Evolutionary conservation across 2,797 vertebrate genomes (phyloP).

Genomic region (Pangasius krempfi): DNA sequence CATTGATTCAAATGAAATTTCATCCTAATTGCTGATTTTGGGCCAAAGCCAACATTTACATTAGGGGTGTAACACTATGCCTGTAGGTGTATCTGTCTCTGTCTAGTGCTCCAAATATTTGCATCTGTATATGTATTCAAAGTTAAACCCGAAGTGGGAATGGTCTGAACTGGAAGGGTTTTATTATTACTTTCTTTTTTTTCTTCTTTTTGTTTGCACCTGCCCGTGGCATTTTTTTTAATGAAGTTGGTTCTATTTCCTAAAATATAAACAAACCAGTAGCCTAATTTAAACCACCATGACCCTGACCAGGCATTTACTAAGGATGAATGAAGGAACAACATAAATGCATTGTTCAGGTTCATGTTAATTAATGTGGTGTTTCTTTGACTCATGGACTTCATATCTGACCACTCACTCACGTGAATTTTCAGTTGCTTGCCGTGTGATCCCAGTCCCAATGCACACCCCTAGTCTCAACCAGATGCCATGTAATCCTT

Average conservation of each 20-base stretch:
- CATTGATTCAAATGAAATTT: constrained; percentile 14
- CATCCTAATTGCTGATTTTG: not conserved
- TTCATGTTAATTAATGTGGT: not conserved
- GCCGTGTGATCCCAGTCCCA: not conserved
- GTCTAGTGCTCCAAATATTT: constrained; percentile 1
- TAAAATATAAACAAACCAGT: not conserved
- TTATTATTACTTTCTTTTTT: not conserved
- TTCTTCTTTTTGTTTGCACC: not conserved
- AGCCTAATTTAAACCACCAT: not conserved
- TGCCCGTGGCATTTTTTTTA: not conserved
- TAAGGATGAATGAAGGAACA: not conserved
- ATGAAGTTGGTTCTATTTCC: not conserved
- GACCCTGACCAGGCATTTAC: not conserved
- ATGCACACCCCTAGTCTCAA: not conserved
- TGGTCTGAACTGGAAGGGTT: not conserved
- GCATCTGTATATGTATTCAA: not conserved
- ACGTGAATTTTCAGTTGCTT: not conserved
- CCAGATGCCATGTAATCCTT: not conserved
- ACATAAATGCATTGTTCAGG: not conserved
- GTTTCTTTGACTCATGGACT: not conserved
- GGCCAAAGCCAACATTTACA: not conserved
- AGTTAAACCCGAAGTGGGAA: not conserved
- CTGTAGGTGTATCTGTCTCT: not conserved
- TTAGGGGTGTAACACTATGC: not conserved
- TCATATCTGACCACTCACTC: not conserved